Base-by-base conservation (phyloP, 1,140 invertebrate species). In the Muscidifurax raptorellus region DNA sequence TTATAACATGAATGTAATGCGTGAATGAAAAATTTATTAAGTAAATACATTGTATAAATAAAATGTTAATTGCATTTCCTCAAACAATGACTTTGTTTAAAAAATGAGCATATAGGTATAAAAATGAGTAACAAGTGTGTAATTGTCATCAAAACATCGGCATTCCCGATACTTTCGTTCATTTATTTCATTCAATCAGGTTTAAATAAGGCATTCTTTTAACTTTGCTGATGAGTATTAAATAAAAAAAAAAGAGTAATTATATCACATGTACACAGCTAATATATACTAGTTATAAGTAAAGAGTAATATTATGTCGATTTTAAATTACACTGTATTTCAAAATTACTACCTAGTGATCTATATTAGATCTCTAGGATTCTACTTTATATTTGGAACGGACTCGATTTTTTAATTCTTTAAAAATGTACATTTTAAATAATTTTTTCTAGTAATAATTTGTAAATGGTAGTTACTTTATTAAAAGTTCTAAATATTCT, bases 1-100 rank as follows among this genome's bases (percentile, higher is more conserved):
- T 85, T 87, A 87, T 40, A 77, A 87, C 30, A 75, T 75, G 40
- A 89, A 87, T 86, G 75, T 83, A 85, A 85, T 86, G 86, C 75
- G 79, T 80, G 25, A 84, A 74, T 72, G 76, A 79, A 72, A 10
- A 79, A 80, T 78, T 59, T 22, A 66, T 44, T 74, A 40, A 84
- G 47, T 47, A 40, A 74, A 40, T 79, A 79, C 13, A 72, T 28
- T 59, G 22, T 59, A 59, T 13, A 64, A 78, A 52, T 64, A 40
- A 44, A 84, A 67, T 80, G 32, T 64, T 36, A 66, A 84, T 67
- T 79, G 25, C 30, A 36, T 74, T 84, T 80, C 72, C 5, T 74
- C 25, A 75, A 59, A 84, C 75, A 59, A 40, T 83, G 47, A 13
- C 30, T 13, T 83, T 1, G 69, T 77, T 2, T 74, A 59, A 18